A percentile compares a stretch with the other conserved stretches of the same genome.
Evolutionary conservation across 30 jellyfish, hydroid and myxozoan genomes (phyloP).

Genomic region (Cassiopea andromeda): DNA sequence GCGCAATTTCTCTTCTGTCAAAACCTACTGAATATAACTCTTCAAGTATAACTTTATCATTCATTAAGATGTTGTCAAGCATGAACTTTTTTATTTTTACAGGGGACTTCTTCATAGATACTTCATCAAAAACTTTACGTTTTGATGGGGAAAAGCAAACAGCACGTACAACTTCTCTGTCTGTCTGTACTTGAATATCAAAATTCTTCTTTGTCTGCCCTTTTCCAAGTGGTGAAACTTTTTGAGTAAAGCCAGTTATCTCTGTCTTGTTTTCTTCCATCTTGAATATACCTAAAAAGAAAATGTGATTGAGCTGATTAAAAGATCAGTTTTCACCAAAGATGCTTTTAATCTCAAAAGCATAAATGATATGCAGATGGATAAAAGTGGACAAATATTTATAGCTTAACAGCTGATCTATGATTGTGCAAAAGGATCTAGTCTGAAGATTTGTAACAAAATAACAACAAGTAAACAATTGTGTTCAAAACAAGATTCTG

Average conservation of each 20-base stretch:
- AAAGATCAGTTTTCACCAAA: not conserved
- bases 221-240: constrained; percentile 21
- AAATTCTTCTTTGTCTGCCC: constrained; percentile 10
- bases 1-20: not conserved
- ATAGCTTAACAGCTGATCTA: no score
- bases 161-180: constrained; percentile 27
- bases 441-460: not conserved
- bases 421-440: not conserved
- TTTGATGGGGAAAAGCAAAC: constrained; percentile 41
- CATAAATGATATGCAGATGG: no score
- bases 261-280: not conserved
- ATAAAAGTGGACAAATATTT: no score
- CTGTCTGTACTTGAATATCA: constrained; percentile 44
- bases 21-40: not conserved
- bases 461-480: not conserved
- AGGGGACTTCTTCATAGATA: constrained; percentile 30
- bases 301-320: not conserved
- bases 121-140: constrained; percentile 20
- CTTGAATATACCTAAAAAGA: not conserved
- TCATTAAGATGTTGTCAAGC: constrained; percentile 16
- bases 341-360: not conserved
- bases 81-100: constrained; percentile 24
- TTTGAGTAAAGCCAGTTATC: constrained; percentile 2
- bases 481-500: constrained; percentile 17
- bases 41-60: constrained; percentile 16